Evolutionary conservation across 2,797 vertebrate genomes (phyloP).

Genomic region (Zenarchopterus dispar): DNA sequence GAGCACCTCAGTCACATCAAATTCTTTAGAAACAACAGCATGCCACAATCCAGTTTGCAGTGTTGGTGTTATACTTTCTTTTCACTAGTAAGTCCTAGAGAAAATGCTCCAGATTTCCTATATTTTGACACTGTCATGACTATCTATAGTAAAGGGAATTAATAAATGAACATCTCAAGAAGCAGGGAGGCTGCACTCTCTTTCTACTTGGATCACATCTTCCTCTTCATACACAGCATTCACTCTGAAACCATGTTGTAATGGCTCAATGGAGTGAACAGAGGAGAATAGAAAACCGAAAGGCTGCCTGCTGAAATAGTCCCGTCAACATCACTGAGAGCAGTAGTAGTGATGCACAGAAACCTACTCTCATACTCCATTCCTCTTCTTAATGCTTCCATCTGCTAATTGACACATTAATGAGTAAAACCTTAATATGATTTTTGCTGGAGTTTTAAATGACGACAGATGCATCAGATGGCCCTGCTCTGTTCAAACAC

Average conservation of each 20-base stretch:
- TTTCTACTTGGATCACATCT: neutral
- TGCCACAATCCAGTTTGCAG: slow-evolving; percentile 13
- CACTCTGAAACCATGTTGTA: neutral
- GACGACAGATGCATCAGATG: slow-evolving; percentile 24
- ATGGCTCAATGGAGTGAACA: slow-evolving; percentile 13
- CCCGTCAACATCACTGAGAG: slow-evolving; percentile 24
- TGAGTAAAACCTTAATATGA: slow-evolving; percentile 29
- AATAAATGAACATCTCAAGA: slow-evolving; percentile 3
- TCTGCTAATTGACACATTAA: slow-evolving; percentile 60
- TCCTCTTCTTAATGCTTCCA: slow-evolving; percentile 22
- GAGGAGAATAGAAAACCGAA: slow-evolving; percentile 8
- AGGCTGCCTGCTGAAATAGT: slow-evolving; percentile 6
- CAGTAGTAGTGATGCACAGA: slow-evolving; percentile 29
- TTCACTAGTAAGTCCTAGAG: neutral
- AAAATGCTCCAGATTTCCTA: neutral
- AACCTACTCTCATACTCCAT: neutral
- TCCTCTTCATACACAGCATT: neutral
- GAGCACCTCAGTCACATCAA: slow-evolving; percentile 61
- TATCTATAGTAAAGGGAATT: neutral
- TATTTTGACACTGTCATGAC: neutral
- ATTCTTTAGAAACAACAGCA: slow-evolving; percentile 21
- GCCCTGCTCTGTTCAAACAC: slow-evolving; percentile 2
- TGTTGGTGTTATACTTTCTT: neutral
- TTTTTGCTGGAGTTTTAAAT: slow-evolving; percentile 23
- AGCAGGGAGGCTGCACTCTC: neutral